A percentile compares a stretch with the other conserved stretches of the same genome.
Conservation (phyloP, 2,888 invertebrate species). For the Osedax frankpressi region DNA sequence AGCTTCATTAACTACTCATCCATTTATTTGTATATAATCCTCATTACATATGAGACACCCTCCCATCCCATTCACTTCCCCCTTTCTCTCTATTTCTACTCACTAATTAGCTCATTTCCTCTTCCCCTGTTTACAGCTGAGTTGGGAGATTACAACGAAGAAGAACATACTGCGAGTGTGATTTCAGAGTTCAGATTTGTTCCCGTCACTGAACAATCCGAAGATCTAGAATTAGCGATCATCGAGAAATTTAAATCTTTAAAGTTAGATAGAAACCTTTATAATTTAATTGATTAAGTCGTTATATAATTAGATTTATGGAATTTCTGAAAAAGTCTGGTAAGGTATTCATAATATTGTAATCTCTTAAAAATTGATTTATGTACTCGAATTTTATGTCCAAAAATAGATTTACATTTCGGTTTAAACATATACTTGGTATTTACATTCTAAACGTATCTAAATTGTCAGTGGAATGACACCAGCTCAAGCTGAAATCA, state of each 20-base stretch:
- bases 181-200: constrained; percentile 96
- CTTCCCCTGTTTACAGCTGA: constrained; percentile 57
- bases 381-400: no score
- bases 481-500: constrained; percentile 87
- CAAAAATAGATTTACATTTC: no score
- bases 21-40: no score
- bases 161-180: constrained; percentile 81
- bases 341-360: no score
- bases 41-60: no score
- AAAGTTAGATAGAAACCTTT: constrained; percentile 25
- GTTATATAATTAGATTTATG: no score
- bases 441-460: no score
- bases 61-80: neutral
- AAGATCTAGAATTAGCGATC: constrained; percentile 86
- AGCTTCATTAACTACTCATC: no score
- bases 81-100: neutral
- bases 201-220: constrained; percentile 68
- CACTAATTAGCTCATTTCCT: neutral
- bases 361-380: no score
- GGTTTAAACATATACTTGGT: no score
- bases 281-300: no score
- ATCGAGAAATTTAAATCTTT: constrained; percentile 69
- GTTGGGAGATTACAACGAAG: constrained; percentile 86
- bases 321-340: no score
- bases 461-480: constrained; percentile 69